Base-by-base conservation (phyloP, 2,888 invertebrate species). In the Dendrolimus pini region DNA sequence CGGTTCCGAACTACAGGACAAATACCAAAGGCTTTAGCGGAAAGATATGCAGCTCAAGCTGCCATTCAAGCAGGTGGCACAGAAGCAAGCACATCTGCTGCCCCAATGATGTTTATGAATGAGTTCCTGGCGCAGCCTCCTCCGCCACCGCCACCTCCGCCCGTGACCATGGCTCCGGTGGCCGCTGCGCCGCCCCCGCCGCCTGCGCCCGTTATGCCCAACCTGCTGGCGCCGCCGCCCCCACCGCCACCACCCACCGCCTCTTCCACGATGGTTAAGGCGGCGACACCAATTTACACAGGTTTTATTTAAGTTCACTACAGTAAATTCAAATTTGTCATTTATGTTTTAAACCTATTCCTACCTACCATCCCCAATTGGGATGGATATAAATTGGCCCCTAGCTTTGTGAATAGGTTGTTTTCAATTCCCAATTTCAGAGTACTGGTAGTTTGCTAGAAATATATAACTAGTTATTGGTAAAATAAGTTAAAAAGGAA, bases 21-120 rank as follows among this genome's bases (percentile, higher is more conserved):
- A 60, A 71, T 86, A 57, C 89, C 89, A 1, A 66, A 69, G n/a
- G 76, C 80, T 0, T 63, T 89, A 6, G 67, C 70, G 0, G 82
- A 87, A 47, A 72, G 88, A 52, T 82, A 88, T 61, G 70, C 77
- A 2, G 73, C 76, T 0, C 77, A 81, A 71, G 67, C 73, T 2
- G 61, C 66, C 6, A 58, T 66, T 6, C 53, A 65, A 0, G 61
- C 64, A 6, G 56, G 54, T 30, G 30, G 55, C 14, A 6, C 57
- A 60, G 41, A 52, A 14, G 3, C 54, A 52, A n/a, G 30, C 41
- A 12, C 30, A 54, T 2, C 55, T 54, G 9, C n/a, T 9, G 30
- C 54, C 14, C 0, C 54, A 47, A 64, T 63, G 18, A 41, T 67
- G 41, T 68, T 61, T 12, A 12, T 57, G 41, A 63, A 59, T 12